Evolutionary conservation across 2,888 invertebrate genomes (phyloP).

Genomic region (Deilephila elpenor): DNA sequence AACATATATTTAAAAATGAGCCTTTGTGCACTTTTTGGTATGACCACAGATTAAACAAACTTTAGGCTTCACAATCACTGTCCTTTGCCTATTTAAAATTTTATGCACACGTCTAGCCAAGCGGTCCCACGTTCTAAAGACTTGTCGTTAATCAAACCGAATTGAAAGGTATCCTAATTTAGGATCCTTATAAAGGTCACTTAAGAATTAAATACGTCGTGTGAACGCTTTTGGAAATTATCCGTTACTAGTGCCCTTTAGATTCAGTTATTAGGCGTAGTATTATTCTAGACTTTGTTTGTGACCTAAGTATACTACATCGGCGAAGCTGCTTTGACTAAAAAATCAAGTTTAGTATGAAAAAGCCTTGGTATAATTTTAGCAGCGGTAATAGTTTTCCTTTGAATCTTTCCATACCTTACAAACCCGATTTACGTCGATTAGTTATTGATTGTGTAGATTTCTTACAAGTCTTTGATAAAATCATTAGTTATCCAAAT

Average conservation of each 20-base stretch:
- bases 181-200: constrained; percentile 6
- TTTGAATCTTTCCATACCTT: no score
- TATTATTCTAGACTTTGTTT: not conserved
- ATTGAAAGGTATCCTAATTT: constrained; percentile 23
- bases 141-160: constrained; percentile 10
- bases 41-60: not conserved
- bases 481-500: no score
- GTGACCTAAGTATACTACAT: not conserved
- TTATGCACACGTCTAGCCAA: not conserved
- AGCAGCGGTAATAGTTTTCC: no score
- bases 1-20: no score
- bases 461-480: no score
- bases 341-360: no score
- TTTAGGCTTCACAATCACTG: not conserved
- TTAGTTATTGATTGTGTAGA: no score
- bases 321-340: no score
- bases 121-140: constrained; percentile 9
- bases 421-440: no score
- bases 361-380: no score
- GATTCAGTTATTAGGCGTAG: not conserved
- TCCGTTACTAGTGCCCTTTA: constrained; percentile 14
- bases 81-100: not conserved
- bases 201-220: not conserved
- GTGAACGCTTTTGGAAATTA: constrained; percentile 8
- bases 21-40: not conserved